Evolutionary conservation across 2,888 invertebrate genomes (phyloP).

Genomic region (Phalera bucephala): DNA sequence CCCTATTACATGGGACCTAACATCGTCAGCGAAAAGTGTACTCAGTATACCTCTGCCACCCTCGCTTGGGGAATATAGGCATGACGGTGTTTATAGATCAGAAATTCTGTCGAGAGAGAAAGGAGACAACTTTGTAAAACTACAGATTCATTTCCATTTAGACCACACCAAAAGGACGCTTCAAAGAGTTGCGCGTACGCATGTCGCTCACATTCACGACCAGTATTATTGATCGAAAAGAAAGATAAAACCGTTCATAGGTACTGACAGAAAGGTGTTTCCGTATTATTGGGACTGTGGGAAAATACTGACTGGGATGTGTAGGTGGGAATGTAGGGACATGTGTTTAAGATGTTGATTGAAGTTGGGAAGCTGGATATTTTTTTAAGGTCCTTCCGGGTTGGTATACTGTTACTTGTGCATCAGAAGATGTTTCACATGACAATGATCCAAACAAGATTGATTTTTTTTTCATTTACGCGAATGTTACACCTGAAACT

Average conservation of each 20-base stretch:
- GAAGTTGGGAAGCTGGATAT: background rate
- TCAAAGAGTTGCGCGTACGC: constrained; percentile 31
- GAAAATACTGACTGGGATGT: background rate
- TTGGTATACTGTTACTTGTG: no score
- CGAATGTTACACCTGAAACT: no score
- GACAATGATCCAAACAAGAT: no score
- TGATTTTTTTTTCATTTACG: no score
- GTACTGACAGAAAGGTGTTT: constrained; percentile 1
- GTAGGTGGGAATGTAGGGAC: background rate
- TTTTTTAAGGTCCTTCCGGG: background rate
- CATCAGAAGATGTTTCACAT: no score
- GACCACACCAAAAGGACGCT: constrained; percentile 16
- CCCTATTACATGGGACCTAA: no score
- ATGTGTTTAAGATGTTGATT: constrained; percentile 2
- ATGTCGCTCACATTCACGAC: constrained; percentile 43
- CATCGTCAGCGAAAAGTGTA: no score
- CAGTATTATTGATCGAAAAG: constrained; percentile 23
- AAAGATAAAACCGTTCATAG: background rate
- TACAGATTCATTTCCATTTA: constrained; percentile 7
- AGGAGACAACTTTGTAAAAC: no score
- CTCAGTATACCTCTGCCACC: no score
- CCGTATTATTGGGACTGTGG: background rate
- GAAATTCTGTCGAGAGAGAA: no score
- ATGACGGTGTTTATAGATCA: no score
- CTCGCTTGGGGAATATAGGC: no score